Conservation (phyloP, 2,113 vertebrate genomes). For the Ardeotis arabs region DNA sequence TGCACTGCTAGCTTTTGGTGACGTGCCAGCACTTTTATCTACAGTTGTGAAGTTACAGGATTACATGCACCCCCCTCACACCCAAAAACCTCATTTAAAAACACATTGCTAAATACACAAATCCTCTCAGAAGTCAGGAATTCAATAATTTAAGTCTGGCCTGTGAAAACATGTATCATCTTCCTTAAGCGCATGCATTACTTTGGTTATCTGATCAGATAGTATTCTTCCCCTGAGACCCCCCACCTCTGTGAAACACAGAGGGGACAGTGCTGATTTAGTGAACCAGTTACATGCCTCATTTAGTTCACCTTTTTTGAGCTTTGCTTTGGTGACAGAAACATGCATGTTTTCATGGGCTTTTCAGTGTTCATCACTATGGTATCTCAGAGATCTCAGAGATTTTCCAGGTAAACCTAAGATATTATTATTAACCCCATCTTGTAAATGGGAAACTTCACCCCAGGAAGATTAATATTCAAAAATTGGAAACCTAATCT, state of each 20-base stretch:
- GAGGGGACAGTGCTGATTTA: not conserved
- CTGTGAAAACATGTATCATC: not conserved
- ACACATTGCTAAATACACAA: not conserved
- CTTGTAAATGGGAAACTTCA: not conserved
- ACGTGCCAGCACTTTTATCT: not conserved
- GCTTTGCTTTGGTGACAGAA: not conserved
- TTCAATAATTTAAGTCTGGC: not conserved
- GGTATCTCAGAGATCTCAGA: not conserved
- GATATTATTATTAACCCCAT: not conserved
- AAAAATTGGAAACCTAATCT: not conserved
- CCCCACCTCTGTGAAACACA: not conserved
- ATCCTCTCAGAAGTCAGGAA: not conserved
- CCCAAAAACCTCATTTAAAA: not conserved
- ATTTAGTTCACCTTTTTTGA: not conserved
- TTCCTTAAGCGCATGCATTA: not conserved
- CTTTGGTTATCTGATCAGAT: not conserved
- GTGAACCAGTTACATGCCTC: not conserved
- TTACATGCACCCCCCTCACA: not conserved
- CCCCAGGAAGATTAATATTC: not conserved
- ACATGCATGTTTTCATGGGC: not conserved
- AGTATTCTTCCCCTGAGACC: not conserved
- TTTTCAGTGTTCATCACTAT: not conserved
- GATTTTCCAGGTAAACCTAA: not conserved
- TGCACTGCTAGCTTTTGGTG: not conserved
- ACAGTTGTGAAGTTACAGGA: not conserved